phyloP scores from a whole-genome alignment of 1,140 invertebrate species.

The Nylanderia fulva region DNA sequence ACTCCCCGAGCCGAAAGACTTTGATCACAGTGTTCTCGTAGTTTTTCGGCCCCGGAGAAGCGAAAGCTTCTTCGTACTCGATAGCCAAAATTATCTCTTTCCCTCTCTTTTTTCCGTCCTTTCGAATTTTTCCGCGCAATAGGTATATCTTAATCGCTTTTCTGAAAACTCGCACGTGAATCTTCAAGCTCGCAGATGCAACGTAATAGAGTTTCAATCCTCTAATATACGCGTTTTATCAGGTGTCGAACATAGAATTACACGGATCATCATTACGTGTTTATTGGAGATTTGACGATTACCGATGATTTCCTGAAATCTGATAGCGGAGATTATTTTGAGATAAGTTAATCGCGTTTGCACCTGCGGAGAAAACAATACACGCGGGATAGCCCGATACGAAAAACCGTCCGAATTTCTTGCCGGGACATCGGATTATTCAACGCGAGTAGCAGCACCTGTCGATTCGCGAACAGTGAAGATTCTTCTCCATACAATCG shows the following conservation, averaged over 20 bases:
- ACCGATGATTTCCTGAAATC: background rate
- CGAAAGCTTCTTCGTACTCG: constrained; percentile 54
- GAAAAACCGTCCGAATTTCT: constrained; percentile 34
- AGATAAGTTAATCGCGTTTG: background rate
- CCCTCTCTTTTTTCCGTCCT: constrained; percentile 14
- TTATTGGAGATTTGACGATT: background rate
- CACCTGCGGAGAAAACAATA: constrained; percentile 13
- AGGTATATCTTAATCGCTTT: constrained; percentile 15
- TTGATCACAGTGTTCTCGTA: constrained; percentile 35
- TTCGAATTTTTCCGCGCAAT: background rate
- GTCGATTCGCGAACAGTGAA: constrained; percentile 27
- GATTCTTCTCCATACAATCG: background rate
- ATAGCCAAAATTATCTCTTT: constrained; percentile 62
- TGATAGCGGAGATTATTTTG: background rate
- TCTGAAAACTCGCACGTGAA: constrained; percentile 40
- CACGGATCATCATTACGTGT: background rate
- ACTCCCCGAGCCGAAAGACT: constrained; percentile 21
- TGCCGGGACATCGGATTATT: constrained; percentile 1
- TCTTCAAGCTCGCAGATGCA: constrained; percentile 59
- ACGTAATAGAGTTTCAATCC: constrained; percentile 45
- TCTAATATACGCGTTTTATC: background rate
- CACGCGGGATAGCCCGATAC: background rate
- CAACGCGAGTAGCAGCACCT: constrained; percentile 44
- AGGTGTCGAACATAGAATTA: background rate
- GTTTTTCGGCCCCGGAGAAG: constrained; percentile 43